A percentile compares a stretch with the other conserved stretches of the same genome.
Conservation (phyloP, 2,113 vertebrate genomes). For the Axis porcinus region DNA sequence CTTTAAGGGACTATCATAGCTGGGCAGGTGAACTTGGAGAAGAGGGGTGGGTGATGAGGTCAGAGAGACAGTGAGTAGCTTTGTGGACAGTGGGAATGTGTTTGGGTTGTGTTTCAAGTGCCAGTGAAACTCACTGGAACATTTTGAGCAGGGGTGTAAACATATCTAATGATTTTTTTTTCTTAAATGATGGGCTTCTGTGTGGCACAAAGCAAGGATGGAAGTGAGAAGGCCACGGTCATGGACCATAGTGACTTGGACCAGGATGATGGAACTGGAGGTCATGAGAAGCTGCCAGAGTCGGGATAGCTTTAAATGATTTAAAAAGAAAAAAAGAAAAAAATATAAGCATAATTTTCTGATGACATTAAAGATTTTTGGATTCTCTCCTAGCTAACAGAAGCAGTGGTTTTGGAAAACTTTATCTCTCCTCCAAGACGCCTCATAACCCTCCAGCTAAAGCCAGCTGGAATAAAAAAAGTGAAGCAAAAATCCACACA, state of each 20-base stretch:
- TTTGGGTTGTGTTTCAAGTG: neutral
- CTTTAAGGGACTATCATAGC: rapidly evolving
- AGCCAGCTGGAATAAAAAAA: neutral
- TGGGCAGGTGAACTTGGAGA: neutral
- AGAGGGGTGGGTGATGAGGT: neutral
- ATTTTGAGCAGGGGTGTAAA: neutral
- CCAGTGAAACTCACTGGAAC: neutral
- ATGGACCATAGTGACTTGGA: rapidly evolving
- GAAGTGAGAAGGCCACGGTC: neutral
- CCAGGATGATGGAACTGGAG: neutral
- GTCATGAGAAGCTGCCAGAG: neutral
- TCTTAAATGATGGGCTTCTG: neutral
- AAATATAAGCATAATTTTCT: neutral
- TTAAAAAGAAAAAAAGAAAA: neutral
- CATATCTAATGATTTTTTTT: no score
- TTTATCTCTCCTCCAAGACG: neutral
- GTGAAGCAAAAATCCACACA: neutral
- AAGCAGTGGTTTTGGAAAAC: neutral
- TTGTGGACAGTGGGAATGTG: neutral
- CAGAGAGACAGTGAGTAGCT: neutral
- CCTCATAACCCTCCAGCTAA: neutral
- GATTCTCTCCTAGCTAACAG: neutral
- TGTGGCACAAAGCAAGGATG: neutral
- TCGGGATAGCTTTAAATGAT: neutral
- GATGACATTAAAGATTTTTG: neutral